Base-by-base conservation (phyloP, 2,888 invertebrate species). In the Nomada goodeniana region DNA sequence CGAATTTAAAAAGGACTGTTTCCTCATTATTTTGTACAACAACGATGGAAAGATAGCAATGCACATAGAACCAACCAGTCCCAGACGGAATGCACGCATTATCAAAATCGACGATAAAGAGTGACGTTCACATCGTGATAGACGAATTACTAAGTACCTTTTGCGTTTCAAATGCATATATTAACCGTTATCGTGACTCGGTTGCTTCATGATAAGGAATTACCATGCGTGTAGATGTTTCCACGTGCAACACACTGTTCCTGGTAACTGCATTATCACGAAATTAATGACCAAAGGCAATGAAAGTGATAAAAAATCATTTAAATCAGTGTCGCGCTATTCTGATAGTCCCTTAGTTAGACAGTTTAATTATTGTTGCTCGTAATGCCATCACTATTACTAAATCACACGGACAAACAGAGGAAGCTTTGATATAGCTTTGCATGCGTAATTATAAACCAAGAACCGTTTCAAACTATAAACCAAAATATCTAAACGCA, bases 101-200 rank as follows among this genome's bases (percentile, higher is more conserved):
- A n/a, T 57, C 10, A 10, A 50, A 50, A 60, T 10, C n/a, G 26
- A 10, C 50, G 69, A 74, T 69, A 44, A 74, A 50, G 47, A 61
- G 52, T 13, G 52, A 52, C 18, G 61, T 63, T 20, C 13, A 42
- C 63, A 59, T 59, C 59, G 4, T 44, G 50, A 18, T 42, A 67
- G 18, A 13, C 44, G 47, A 64, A 69, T 73, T 73, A 73, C 26
- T 63, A 73, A 72, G 77, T 68, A 53, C 10, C 52, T 71, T 61
- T 50, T 20, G 42, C 26, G 26, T 47, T 74, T 53, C 13, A n/a
- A 42, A 18, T 18, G 47, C 57, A 60, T 65, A 42, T 36, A 68
- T 80, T 44, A 70, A 20, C 23, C 13, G 13, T 64, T 60, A 80
- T 80, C 77, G 36, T 13, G 13, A n/a, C 15, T 55, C 26, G 15